Percentiles rank a stretch among this genome's conserved stretches.
These are phyloP conservation scores for Batillaria attramentaria DNA, from an alignment of 1,140 invertebrate species.

Conservation along the genomic window DNA sequence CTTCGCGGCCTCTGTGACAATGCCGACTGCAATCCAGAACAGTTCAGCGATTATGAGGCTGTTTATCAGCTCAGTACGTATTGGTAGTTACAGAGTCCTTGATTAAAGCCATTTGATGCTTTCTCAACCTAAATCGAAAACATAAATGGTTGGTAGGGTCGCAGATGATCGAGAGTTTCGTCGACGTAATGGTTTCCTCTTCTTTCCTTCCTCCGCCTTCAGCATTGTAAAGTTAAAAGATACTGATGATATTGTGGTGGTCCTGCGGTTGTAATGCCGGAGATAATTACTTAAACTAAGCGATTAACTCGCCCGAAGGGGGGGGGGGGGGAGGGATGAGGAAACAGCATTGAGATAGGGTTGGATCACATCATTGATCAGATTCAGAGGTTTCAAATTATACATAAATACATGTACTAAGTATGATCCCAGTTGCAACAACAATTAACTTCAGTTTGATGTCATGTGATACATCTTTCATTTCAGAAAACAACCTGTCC, in stretches of 20 bases:
- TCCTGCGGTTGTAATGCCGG: no score
- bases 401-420: no score
- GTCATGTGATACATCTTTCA: not conserved
- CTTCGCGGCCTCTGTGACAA: slow-evolving; percentile 94
- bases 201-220: no score
- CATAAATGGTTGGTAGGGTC: not conserved
- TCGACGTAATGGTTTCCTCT: no score
- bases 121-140: no score
- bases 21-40: slow-evolving; percentile 86
- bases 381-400: not conserved
- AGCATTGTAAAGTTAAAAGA: no score
- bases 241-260: no score
- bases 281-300: no score
- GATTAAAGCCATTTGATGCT: no score
- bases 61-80: slow-evolving; percentile 72
- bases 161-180: not conserved
- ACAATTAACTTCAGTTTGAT: not conserved
- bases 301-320: no score
- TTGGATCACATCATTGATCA: not conserved
- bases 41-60: slow-evolving; percentile 87
- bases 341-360: no score
- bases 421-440: not conserved
- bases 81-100: not conserved
- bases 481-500: slow-evolving; percentile 36
- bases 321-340: no score